Conservation (phyloP, 2,888 invertebrate species). For the Gerris lacustris region DNA sequence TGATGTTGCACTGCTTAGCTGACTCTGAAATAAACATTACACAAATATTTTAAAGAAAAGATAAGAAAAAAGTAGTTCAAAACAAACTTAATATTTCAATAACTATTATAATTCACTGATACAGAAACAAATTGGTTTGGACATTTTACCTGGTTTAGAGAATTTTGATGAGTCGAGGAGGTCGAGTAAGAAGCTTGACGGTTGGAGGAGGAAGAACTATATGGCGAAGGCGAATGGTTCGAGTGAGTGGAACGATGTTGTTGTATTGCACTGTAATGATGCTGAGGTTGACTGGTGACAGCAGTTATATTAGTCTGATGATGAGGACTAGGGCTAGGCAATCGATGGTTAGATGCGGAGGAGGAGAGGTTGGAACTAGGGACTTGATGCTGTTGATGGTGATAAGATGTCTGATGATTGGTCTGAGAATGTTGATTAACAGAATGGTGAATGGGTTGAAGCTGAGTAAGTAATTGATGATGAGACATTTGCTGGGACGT, state of each 20-base stretch:
- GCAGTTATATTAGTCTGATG: not conserved
- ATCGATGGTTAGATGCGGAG: not conserved
- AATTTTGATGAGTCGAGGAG: slow-evolving; percentile 4
- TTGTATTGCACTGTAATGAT: not conserved
- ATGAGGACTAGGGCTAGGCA: not conserved
- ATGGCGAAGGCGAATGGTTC: not conserved
- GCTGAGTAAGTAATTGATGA: not conserved
- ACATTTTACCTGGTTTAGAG: not conserved
- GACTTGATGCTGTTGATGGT: not conserved
- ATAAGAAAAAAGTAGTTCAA: too few species aligned
- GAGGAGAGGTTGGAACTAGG: not conserved
- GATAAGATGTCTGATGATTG: not conserved
- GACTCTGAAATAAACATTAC: too few species aligned
- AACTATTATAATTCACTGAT: too few species aligned
- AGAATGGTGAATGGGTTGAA: not conserved
- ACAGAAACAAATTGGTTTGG: too few species aligned
- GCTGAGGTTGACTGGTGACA: not conserved
- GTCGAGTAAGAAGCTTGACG: not conserved
- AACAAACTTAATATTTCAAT: too few species aligned
- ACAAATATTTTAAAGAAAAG: too few species aligned
- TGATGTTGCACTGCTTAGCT: not conserved
- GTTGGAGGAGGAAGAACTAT: not conserved
- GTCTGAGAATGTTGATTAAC: not conserved
- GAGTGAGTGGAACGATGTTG: not conserved
- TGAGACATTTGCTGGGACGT: not conserved